These are phyloP conservation scores for Idaea dimidiata DNA, from an alignment of 2,888 invertebrate genomes.

Conservation along the genomic window DNA sequence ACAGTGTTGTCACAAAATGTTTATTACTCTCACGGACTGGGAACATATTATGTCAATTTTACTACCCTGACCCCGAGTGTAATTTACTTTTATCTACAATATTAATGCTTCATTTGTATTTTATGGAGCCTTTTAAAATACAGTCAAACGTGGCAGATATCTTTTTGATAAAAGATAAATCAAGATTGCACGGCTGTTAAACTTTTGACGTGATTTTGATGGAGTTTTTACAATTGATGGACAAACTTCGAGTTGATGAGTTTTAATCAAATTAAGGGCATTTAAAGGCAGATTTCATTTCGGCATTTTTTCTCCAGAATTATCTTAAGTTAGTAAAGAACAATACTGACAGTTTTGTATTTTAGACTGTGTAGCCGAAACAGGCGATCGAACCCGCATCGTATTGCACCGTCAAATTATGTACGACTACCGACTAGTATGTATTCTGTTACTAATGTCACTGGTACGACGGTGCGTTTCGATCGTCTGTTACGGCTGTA, in stretches of 20 bases:
- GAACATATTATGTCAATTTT: constrained; percentile 56
- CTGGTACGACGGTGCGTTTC: no score
- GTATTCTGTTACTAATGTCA: no score
- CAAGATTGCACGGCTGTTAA: constrained; percentile 1
- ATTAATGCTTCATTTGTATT: constrained; percentile 50
- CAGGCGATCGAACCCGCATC: no score
- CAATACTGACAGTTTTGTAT: no score
- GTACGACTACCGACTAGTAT: no score
- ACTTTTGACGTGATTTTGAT: neutral
- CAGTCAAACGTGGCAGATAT: constrained; percentile 22
- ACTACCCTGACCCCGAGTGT: constrained; percentile 46
- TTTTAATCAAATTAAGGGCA: neutral
- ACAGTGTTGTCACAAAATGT: constrained; percentile 4
- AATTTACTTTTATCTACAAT: constrained; percentile 49
- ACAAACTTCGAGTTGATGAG: neutral
- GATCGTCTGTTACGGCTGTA: no score
- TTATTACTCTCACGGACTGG: constrained; percentile 3
- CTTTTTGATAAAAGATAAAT: constrained; percentile 10
- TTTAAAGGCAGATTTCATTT: neutral
- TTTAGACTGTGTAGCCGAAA: no score
- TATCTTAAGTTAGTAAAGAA: no score
- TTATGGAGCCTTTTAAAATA: constrained; percentile 44
- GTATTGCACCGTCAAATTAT: no score
- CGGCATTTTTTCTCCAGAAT: neutral
- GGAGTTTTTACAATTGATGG: neutral